phyloP scores from a whole-genome alignment of 2,888 invertebrate genomes.

The Hirtodrosophila duncani region DNA sequence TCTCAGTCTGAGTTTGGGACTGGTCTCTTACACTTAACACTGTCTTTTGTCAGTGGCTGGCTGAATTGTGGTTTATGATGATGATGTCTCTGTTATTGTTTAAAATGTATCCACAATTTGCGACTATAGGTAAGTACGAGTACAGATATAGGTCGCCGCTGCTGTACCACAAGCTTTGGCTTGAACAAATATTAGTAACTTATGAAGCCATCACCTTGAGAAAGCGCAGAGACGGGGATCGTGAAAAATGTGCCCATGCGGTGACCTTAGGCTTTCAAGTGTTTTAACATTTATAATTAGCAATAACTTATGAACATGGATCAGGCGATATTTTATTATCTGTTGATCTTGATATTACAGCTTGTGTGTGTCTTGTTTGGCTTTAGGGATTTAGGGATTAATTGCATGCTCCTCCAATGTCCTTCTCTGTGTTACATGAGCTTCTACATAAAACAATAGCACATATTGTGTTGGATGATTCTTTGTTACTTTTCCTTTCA shows the following conservation, averaged over 20 bases:
- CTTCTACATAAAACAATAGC: too few species aligned
- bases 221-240: slow-evolving; percentile 19
- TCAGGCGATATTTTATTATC: too few species aligned
- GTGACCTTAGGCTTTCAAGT: slow-evolving; percentile 33
- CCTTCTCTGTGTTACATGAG: too few species aligned
- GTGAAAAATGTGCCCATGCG: slow-evolving; percentile 29
- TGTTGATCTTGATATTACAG: too few species aligned
- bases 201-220: slow-evolving; percentile 52
- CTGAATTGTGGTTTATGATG: slow-evolving; percentile 45
- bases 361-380: too few species aligned
- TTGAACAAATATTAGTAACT: slow-evolving; percentile 55
- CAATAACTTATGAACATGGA: slow-evolving; percentile 11
- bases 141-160: slow-evolving; percentile 17
- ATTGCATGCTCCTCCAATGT: too few species aligned
- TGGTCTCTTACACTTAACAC: not conserved
- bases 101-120: slow-evolving; percentile 29
- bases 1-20: not conserved
- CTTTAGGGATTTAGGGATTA: too few species aligned
- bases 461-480: too few species aligned
- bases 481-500: too few species aligned
- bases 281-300: slow-evolving; percentile 26
- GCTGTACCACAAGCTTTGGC: slow-evolving; percentile 38
- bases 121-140: slow-evolving; percentile 25
- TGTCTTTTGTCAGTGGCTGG: slow-evolving; percentile 9
- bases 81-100: slow-evolving; percentile 26